Percentiles rank a stretch among this genome's conserved stretches.
Evolutionary conservation across 2,888 invertebrate genomes (phyloP).

Genomic region (Halictus quadricinctus): DNA sequence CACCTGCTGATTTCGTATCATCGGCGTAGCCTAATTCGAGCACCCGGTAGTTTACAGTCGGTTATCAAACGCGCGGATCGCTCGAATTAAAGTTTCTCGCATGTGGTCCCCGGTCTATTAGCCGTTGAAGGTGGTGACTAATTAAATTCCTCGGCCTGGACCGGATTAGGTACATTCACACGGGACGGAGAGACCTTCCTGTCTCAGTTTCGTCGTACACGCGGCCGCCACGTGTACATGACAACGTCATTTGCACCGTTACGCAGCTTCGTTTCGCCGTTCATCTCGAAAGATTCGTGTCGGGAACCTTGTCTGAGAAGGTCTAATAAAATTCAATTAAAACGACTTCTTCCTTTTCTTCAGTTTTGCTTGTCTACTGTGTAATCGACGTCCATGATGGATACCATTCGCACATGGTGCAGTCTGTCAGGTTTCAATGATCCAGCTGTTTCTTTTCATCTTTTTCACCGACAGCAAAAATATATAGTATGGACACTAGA

Average conservation of each 20-base stretch:
- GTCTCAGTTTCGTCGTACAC: background rate
- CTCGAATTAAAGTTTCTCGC: constrained; percentile 61
- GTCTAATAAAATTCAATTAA: background rate
- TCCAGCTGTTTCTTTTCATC: background rate
- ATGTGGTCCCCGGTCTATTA: constrained; percentile 58
- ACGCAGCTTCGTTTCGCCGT: background rate
- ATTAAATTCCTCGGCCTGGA: constrained; percentile 62
- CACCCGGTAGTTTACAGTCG: constrained; percentile 55
- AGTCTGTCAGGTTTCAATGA: background rate
- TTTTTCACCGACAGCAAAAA: background rate
- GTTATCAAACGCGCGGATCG: constrained; percentile 62
- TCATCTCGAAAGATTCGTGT: background rate
- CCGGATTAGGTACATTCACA: constrained; percentile 47
- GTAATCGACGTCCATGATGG: background rate
- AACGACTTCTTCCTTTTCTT: background rate
- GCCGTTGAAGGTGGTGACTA: constrained; percentile 58
- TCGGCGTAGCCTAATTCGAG: constrained; percentile 60
- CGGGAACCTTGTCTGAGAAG: background rate
- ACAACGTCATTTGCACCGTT: background rate
- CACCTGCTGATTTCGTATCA: constrained; percentile 68
- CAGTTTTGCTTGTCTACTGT: background rate
- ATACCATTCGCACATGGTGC: background rate
- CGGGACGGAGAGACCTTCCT: constrained; percentile 12
- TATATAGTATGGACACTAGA: no score
- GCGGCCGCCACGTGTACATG: background rate